Conservation (phyloP, 1,140 invertebrate genomes). For the Propsilocerus akamusi region DNA sequence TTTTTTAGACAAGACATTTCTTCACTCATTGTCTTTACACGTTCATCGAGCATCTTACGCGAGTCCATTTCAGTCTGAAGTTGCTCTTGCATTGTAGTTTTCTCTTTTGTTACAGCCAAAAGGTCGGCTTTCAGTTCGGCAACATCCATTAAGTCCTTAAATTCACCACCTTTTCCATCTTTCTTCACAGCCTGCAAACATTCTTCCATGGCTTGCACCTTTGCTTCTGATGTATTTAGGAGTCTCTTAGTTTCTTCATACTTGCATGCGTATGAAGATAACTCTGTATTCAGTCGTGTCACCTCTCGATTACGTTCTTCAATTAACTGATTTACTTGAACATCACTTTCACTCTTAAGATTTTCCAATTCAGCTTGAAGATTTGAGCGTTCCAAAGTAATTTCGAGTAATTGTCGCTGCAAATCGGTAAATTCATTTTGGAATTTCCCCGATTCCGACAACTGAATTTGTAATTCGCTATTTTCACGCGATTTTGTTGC, state of each 20-base stretch:
- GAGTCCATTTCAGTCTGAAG: constrained; percentile 21
- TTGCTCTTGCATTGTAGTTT: constrained; percentile 18
- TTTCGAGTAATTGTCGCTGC: constrained; percentile 17
- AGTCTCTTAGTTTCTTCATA: constrained; percentile 23
- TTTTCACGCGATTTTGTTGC: constrained; percentile 30
- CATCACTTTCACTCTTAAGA: constrained; percentile 13
- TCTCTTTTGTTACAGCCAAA: constrained; percentile 25
- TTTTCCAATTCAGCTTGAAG: constrained; percentile 26
- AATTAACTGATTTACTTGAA: constrained; percentile 19
- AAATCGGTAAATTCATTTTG: constrained; percentile 15
- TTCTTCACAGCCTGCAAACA: constrained; percentile 25
- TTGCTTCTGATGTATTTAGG: constrained; percentile 17
- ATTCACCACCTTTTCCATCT: constrained; percentile 20
- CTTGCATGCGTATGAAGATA: constrained; percentile 14
- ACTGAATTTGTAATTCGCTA: constrained; percentile 27
- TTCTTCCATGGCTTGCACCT: constrained; percentile 24
- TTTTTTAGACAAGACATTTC: constrained; percentile 32
- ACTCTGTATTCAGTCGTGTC: constrained; percentile 18
- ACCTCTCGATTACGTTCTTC: constrained; percentile 20
- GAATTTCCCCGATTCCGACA: constrained; percentile 26
- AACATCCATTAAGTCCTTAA: constrained; percentile 24
- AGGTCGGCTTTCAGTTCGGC: constrained; percentile 30
- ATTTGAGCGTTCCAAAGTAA: constrained; percentile 20
- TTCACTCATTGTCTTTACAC: constrained; percentile 12
- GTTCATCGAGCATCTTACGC: constrained; percentile 13